A percentile compares a stretch with the other conserved stretches of the same genome.
These are phyloP conservation scores for Lithophane semibrunnea DNA, from an alignment of 2,888 invertebrate species.

Conservation along the genomic window DNA sequence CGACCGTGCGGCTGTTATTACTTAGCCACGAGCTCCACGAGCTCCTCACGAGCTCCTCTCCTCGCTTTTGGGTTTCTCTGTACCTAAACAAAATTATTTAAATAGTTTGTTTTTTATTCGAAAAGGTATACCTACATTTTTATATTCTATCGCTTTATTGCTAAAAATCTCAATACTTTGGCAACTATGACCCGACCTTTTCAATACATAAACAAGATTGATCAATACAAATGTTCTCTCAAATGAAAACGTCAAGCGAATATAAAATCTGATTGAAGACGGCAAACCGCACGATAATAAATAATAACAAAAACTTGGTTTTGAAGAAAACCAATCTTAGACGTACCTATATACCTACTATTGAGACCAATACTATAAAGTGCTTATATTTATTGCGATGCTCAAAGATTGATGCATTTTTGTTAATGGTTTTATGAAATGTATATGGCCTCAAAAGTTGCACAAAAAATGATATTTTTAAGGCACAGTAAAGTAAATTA, in stretches of 20 bases:
- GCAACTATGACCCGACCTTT: neutral
- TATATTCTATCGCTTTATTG: neutral
- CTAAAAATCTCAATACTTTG: neutral
- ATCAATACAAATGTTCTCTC: conserved; percentile 34
- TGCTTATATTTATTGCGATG: conserved; percentile 66
- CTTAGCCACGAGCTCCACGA: too few relatives aligned
- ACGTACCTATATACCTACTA: conserved; percentile 35
- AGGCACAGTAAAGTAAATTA: neutral
- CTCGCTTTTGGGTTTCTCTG: too few relatives aligned
- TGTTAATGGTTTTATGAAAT: neutral
- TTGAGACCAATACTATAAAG: conserved; percentile 73
- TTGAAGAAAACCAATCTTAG: conserved; percentile 61
- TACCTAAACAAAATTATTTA: too few relatives aligned
- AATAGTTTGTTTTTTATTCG: too few relatives aligned
- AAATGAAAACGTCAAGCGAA: conserved; percentile 45
- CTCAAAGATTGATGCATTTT: conserved; percentile 51
- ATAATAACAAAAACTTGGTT: conserved; percentile 56
- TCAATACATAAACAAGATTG: conserved; percentile 14
- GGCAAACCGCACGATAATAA: conserved; percentile 38
- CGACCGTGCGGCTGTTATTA: too few relatives aligned
- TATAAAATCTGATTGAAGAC: conserved; percentile 60
- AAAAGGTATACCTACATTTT: too few relatives aligned
- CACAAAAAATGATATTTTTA: neutral
- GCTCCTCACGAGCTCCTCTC: too few relatives aligned
- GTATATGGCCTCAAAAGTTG: neutral